A percentile compares a stretch with the other conserved stretches of the same genome.
Conservation (phyloP, 2,888 invertebrate genomes). For the Lasioglossum pauxillum region DNA sequence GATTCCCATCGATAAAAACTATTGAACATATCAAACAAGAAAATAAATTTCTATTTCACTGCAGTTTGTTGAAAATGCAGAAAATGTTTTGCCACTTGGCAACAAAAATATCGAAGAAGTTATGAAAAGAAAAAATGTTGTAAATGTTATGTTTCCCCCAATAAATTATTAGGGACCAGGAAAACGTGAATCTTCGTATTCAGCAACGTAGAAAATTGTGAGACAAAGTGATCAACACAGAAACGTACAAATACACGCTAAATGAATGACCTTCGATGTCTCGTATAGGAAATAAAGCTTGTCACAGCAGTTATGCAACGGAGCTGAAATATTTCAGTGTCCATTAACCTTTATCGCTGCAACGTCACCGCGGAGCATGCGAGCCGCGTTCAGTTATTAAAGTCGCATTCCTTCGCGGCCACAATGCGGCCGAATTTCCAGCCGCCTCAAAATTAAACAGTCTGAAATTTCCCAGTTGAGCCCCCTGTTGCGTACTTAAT, state of each 20-base stretch:
- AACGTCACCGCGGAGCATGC: conserved; percentile 32
- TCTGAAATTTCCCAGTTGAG: background rate
- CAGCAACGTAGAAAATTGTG: too few relatives aligned
- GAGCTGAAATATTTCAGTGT: conserved; percentile 49
- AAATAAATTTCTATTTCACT: too few relatives aligned
- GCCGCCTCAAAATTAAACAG: conserved; percentile 33
- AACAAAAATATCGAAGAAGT: too few relatives aligned
- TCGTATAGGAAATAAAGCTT: conserved; percentile 1
- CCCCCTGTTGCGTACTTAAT: background rate
- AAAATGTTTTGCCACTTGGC: too few relatives aligned
- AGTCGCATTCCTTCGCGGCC: conserved; percentile 46
- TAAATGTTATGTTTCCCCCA: too few relatives aligned
- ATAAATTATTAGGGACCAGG: too few relatives aligned
- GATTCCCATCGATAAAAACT: too few relatives aligned
- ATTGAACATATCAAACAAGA: too few relatives aligned
- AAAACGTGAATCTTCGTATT: too few relatives aligned
- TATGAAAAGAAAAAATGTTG: too few relatives aligned
- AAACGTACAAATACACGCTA: background rate
- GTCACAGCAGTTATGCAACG: conserved; percentile 38
- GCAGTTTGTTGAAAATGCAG: too few relatives aligned
- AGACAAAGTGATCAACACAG: background rate
- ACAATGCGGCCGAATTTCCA: conserved; percentile 52
- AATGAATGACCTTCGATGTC: background rate
- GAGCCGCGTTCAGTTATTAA: conserved; percentile 34
- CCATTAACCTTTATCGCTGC: conserved; percentile 52